A percentile compares a stretch with the other conserved stretches of the same genome.
phyloP scores from a whole-genome alignment of 2,797 vertebrate genomes.

The Mus caroli region DNA sequence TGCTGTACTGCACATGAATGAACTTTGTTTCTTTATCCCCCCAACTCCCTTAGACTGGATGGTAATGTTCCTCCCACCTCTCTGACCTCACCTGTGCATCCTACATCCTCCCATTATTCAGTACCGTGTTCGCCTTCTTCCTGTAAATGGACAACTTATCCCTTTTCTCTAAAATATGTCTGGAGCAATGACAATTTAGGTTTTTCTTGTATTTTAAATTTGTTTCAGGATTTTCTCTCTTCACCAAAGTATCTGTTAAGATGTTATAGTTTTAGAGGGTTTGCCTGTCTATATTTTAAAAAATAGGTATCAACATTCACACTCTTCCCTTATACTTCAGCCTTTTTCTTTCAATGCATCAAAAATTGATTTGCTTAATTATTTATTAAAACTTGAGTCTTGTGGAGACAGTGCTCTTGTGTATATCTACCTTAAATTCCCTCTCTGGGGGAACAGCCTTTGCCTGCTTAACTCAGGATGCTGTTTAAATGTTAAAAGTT shows the following conservation, averaged over 20 bases:
- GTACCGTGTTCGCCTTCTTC: background rate
- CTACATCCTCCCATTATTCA: background rate
- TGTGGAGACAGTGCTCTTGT: background rate
- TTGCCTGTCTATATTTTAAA: background rate
- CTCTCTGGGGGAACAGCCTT: background rate
- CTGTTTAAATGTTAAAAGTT: conserved; percentile 16
- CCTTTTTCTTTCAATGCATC: background rate
- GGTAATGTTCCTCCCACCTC: background rate
- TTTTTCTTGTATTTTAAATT: background rate
- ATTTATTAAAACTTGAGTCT: background rate
- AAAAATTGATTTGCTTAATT: background rate
- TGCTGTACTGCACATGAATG: background rate
- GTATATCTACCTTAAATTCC: background rate
- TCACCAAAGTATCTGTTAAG: background rate
- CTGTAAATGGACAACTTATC: background rate
- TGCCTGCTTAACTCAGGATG: background rate
- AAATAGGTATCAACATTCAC: background rate
- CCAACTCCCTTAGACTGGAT: background rate
- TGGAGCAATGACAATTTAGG: background rate
- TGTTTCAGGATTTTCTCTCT: background rate
- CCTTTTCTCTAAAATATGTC: background rate
- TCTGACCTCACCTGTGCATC: background rate
- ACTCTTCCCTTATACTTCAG: background rate
- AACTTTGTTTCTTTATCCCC: background rate
- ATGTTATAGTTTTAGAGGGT: background rate